Percentiles rank a stretch among this genome's conserved stretches.
Conservation (phyloP, 2,113 vertebrate genomes). For the Bos javanicus region DNA sequence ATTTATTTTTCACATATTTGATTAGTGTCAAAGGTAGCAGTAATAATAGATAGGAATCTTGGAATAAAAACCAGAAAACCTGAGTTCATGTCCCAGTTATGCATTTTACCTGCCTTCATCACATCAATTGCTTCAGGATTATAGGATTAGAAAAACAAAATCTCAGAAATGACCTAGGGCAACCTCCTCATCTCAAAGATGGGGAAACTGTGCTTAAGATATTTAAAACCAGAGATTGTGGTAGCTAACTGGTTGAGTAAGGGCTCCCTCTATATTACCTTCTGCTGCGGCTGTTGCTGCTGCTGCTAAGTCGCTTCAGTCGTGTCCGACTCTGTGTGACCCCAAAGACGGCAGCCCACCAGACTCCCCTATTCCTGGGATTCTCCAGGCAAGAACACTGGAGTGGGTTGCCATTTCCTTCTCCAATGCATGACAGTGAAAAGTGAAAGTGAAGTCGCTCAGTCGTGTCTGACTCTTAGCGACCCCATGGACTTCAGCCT, state of each 20-base stretch:
- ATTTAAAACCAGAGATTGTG: background rate
- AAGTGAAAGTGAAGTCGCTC: too few relatives aligned
- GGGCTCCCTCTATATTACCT: background rate
- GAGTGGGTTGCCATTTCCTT: too few relatives aligned
- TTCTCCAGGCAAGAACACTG: too few relatives aligned
- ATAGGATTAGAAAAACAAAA: background rate
- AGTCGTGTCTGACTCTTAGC: too few relatives aligned
- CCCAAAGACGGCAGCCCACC: too few relatives aligned
- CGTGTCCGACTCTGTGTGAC: too few relatives aligned
- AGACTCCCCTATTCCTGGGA: too few relatives aligned
- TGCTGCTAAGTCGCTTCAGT: too few relatives aligned
- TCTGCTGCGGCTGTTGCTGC: too few relatives aligned
- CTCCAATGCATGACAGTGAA: too few relatives aligned
- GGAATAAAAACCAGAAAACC: background rate
- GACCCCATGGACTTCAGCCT: too few relatives aligned
- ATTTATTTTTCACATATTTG: background rate
- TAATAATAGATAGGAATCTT: background rate
- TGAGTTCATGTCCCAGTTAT: background rate
- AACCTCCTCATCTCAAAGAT: background rate
- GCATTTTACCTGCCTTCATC: background rate
- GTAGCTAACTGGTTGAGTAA: background rate
- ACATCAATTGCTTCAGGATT: background rate
- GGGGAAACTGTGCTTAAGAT: background rate
- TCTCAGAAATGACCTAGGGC: background rate
- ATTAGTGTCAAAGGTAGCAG: background rate